These are phyloP conservation scores for Pseudomyrmex cubaensis DNA, from an alignment of 1,140 invertebrate genomes.

Conservation along the genomic window DNA sequence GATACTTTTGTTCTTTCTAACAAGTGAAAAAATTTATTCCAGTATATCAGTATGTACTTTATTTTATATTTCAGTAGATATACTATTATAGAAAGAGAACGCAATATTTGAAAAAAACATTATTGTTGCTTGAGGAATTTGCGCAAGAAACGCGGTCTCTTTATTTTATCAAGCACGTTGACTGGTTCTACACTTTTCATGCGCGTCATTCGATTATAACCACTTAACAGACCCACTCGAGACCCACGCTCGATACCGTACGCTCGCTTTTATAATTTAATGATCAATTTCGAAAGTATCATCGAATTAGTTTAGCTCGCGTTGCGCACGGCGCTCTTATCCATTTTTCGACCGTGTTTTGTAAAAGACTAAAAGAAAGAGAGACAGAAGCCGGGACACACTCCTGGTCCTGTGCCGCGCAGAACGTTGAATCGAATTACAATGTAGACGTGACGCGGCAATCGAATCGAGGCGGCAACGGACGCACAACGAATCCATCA, in stretches of 20 bases:
- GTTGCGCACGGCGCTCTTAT: background rate
- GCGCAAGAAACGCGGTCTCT: no score
- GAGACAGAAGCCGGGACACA: background rate
- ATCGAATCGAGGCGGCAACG: slow-evolving; percentile 53
- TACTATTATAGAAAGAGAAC: background rate
- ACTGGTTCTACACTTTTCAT: slow-evolving; percentile 31
- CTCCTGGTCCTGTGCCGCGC: slow-evolving; percentile 1
- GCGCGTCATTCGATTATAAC: slow-evolving; percentile 37
- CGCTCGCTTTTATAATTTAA: slow-evolving; percentile 30
- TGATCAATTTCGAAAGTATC: slow-evolving; percentile 33
- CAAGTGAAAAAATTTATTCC: no score
- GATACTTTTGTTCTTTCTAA: no score
- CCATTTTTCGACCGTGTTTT: background rate
- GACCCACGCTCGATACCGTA: slow-evolving; percentile 13
- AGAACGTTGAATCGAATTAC: slow-evolving; percentile 45
- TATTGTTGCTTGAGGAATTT: background rate
- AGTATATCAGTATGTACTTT: no score
- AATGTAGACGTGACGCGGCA: slow-evolving; percentile 39
- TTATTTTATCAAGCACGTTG: background rate
- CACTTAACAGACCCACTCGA: slow-evolving; percentile 1
- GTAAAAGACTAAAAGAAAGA: slow-evolving; percentile 24
- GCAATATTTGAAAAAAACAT: background rate
- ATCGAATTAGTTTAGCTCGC: slow-evolving; percentile 39
- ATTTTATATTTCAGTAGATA: no score
- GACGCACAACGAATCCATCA: slow-evolving; percentile 48